Base-by-base conservation (phyloP, 2,888 invertebrate genomes). In the Tetheella fluctuosa region DNA sequence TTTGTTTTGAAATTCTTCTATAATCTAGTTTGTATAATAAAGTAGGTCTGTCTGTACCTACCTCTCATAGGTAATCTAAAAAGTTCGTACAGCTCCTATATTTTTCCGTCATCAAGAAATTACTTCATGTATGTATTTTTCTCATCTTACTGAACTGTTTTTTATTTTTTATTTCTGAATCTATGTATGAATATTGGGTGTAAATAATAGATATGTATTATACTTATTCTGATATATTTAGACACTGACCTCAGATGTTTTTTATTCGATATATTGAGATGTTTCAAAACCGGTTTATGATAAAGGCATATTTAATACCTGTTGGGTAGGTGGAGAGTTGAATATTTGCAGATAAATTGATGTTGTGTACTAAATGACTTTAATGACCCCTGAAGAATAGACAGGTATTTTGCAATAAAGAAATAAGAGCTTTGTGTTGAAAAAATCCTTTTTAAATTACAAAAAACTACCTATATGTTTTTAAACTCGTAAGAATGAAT, bases 181-280 rank as follows among this genome's bases (percentile, higher is more conserved):
- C 8, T 20, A 10, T 20, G 48, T 48, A 20, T 48, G 2, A 48
- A 10, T 20, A 20, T 48, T 8, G 1, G 2, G 13, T 20, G 15
- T 20, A 20, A 48, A n/a, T 20, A 48, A 25, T 0, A 20, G 6
- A 15, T 28, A 54, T 17, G 17, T 42, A 7, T 17, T 6, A 48
- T 20, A 8, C 23, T 17, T 28, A 30, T 17, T 28, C 7, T 8
- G 7, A 30, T 8, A 5, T 13, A 34, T 54, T 25, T 30, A 54
- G n/a, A 54, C 28, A 17, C 25, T 54, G 23, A 54, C 28, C 30
- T 30, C 54, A 54, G 17, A 54, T 17, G 53, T 23, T 23, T 28
- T 48, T 17, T 54, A 10, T 28, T 54, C 30, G 23, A 30, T 30
- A 54, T 54, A 53, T 54, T 54, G 28, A 17, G 12, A 54, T 54